Conservation (phyloP, 2,113 vertebrate genomes). For the Erpornis zantholeuca region DNA sequence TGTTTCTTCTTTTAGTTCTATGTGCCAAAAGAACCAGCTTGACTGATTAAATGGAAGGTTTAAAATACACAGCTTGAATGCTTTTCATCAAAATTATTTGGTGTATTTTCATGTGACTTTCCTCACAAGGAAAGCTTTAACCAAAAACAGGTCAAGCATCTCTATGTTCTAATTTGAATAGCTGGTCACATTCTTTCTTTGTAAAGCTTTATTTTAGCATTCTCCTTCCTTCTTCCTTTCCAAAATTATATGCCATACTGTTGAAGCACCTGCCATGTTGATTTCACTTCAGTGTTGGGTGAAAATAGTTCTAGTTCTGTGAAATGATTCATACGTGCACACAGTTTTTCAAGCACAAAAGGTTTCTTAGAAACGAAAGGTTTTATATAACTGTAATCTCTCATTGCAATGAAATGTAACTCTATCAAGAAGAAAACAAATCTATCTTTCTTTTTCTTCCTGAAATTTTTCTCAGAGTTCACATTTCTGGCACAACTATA, state of each 20-base stretch:
- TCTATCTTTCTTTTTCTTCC: not conserved
- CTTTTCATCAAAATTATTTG: not conserved
- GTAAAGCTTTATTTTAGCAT: slow-evolving; percentile 8
- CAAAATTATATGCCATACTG: slow-evolving; percentile 15
- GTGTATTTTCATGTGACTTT: not conserved
- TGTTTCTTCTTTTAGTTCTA: not conserved
- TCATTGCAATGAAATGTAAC: not conserved
- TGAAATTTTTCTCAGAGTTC: not conserved
- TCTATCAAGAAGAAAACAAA: not conserved
- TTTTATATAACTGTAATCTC: not conserved
- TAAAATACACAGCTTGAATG: not conserved
- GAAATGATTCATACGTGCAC: not conserved
- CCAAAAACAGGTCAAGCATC: not conserved
- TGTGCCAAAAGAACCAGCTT: not conserved
- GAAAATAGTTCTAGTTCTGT: slow-evolving; percentile 17
- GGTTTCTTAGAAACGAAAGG: not conserved
- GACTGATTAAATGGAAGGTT: not conserved
- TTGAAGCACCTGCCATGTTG: slow-evolving; percentile 28
- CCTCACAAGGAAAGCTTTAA: not conserved
- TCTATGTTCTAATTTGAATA: not conserved
- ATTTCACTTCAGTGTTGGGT: not conserved
- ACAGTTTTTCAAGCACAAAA: not conserved
- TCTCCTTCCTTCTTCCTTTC: not conserved
- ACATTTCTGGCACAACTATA: not conserved
- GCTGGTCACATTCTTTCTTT: not conserved